Evolutionary conservation across 2,888 invertebrate species (phyloP).

Genomic region (Euzophera pinguis): DNA sequence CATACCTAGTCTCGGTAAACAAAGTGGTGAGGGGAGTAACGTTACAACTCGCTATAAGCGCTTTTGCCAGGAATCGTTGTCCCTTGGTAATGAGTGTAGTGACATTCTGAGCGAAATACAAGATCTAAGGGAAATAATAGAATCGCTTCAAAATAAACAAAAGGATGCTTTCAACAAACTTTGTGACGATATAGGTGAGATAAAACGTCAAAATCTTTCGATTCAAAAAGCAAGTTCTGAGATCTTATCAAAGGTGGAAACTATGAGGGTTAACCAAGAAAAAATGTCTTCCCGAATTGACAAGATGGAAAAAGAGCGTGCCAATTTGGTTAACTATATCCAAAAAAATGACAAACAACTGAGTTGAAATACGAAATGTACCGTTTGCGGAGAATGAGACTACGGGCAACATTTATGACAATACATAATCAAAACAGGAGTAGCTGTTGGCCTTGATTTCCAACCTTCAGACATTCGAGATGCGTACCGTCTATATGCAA

Average conservation of each 20-base stretch:
- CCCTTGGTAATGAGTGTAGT: not conserved
- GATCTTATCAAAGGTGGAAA: not conserved
- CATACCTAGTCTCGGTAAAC: not conserved
- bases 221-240: not conserved
- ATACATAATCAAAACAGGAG: not conserved
- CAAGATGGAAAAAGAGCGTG: not conserved
- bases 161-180: not conserved
- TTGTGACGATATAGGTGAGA: not conserved
- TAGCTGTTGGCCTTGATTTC: not conserved
- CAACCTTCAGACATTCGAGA: not conserved
- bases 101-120: not conserved
- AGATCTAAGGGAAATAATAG: not conserved
- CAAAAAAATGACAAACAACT: not conserved
- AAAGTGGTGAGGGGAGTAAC: not conserved
- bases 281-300: not conserved
- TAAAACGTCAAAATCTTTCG: not conserved
- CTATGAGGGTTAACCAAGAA: not conserved
- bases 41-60: not conserved
- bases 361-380: not conserved
- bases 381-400: not conserved
- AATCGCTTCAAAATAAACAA: not conserved
- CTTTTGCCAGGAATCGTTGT: not conserved
- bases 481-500: not conserved
- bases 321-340: not conserved
- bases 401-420: not conserved